These are phyloP conservation scores for Drosophila navojoa DNA, from an alignment of 1,140 invertebrate genomes.

Conservation along the genomic window DNA sequence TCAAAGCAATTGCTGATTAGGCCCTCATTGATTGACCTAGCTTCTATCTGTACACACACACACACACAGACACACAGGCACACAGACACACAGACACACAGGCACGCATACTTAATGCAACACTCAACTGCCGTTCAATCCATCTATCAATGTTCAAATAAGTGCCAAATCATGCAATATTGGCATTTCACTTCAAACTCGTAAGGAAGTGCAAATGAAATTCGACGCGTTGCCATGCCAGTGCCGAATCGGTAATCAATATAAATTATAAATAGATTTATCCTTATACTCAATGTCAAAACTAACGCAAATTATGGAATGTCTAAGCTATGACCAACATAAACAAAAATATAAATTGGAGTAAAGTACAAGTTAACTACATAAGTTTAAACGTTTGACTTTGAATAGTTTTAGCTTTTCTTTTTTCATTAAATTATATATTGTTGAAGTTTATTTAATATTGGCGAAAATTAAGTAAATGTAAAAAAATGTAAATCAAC, in stretches of 20 bases:
- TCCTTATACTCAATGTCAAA: no score
- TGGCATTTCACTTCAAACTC: conserved; percentile 54
- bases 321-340: no score
- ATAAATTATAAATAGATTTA: conserved; percentile 25
- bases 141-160: conserved; percentile 65
- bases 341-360: no score
- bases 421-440: no score
- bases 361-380: no score
- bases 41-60: neutral
- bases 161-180: conserved; percentile 65
- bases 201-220: conserved; percentile 43
- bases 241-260: conserved; percentile 37
- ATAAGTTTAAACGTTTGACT: no score
- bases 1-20: conserved; percentile 27
- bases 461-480: no score
- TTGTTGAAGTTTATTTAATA: no score
- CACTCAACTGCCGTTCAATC: neutral
- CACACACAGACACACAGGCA: neutral
- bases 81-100: neutral
- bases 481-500: no score
- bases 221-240: conserved; percentile 7
- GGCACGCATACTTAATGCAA: conserved; percentile 5
- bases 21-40: conserved; percentile 34
- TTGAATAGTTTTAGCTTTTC: no score
- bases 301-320: no score